These are phyloP conservation scores for Watsonalla cultraria DNA, from an alignment of 2,888 invertebrate genomes.

Conservation along the genomic window DNA sequence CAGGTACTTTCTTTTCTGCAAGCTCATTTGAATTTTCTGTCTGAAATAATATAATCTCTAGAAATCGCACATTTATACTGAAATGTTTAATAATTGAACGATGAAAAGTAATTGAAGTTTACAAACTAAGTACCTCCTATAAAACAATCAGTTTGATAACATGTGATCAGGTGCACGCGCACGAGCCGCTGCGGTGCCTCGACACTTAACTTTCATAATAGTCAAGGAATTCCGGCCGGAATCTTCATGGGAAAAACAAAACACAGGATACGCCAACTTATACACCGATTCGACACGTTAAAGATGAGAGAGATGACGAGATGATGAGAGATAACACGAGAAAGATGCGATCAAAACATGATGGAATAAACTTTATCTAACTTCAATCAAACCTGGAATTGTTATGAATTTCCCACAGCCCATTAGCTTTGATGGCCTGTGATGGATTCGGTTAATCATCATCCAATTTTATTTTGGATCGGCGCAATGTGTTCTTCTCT, in stretches of 20 bases:
- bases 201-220: neutral
- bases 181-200: neutral
- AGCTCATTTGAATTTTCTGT: neutral
- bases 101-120: neutral
- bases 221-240: constrained; percentile 6
- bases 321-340: too few species aligned
- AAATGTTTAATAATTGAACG: neutral
- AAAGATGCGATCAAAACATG: too few species aligned
- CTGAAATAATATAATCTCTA: neutral
- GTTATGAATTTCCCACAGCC: too few species aligned
- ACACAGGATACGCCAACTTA: neutral
- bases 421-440: too few species aligned
- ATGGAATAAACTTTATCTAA: too few species aligned
- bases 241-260: neutral
- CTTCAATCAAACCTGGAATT: too few species aligned
- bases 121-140: neutral
- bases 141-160: neutral
- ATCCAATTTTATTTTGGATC: too few species aligned
- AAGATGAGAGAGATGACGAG: too few species aligned
- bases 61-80: too few species aligned
- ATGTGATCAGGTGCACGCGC: neutral
- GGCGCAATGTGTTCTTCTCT: too few species aligned
- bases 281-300: too few species aligned
- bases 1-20: neutral
- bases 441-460: too few species aligned